Percentiles rank a stretch among this genome's conserved stretches.
These are phyloP conservation scores for Cephus cinctus DNA, from an alignment of 1,140 invertebrate species.

Conservation along the genomic window DNA sequence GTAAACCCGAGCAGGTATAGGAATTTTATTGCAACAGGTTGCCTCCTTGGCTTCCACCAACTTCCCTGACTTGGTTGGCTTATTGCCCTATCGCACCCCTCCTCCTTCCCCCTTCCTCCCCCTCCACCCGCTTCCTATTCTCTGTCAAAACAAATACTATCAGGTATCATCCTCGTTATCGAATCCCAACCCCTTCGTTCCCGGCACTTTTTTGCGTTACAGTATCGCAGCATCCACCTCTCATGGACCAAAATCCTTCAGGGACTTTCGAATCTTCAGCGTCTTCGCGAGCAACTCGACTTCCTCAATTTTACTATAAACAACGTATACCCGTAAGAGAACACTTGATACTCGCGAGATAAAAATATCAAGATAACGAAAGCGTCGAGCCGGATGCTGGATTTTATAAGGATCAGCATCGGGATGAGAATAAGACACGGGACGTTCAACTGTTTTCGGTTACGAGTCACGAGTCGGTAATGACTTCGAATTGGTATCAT, in stretches of 20 bases:
- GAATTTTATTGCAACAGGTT: slow-evolving; percentile 45
- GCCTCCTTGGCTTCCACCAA: slow-evolving; percentile 14
- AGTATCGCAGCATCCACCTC: no score
- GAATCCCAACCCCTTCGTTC: slow-evolving; percentile 1
- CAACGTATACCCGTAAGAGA: no score
- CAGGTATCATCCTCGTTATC: no score
- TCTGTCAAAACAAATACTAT: slow-evolving; percentile 21
- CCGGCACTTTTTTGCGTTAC: slow-evolving; percentile 3
- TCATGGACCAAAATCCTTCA: no score
- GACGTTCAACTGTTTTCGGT: neutral
- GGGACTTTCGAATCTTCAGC: neutral
- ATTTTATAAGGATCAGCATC: neutral
- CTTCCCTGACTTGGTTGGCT: slow-evolving; percentile 11
- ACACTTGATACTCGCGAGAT: no score
- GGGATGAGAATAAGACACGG: neutral
- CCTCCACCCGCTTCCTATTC: slow-evolving; percentile 2
- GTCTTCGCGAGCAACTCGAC: no score
- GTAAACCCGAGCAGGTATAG: slow-evolving; percentile 32
- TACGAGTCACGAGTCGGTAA: slow-evolving; percentile 15
- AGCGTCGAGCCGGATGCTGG: neutral
- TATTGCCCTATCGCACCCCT: slow-evolving; percentile 26
- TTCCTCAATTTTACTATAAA: no score
- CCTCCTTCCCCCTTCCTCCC: neutral
- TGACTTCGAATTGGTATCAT: slow-evolving; percentile 14
- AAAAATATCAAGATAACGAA: neutral